Evolutionary conservation across 2,113 vertebrate species (phyloP).

Genomic region (Tringa solitaria): DNA sequence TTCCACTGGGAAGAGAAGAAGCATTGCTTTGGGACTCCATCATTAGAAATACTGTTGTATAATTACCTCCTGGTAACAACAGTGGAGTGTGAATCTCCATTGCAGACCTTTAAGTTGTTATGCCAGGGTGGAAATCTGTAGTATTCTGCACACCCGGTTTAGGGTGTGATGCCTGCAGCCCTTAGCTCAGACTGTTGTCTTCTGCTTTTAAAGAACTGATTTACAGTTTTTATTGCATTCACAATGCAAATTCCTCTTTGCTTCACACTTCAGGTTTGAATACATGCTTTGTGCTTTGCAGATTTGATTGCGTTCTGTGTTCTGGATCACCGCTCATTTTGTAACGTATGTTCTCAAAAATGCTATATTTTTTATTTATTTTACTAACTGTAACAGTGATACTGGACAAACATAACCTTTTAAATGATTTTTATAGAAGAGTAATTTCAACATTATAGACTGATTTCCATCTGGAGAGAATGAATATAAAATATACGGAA

Average conservation of each 20-base stretch:
- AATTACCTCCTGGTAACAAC: slow-evolving; percentile 73
- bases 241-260: slow-evolving; percentile 37
- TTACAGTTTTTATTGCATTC: slow-evolving; percentile 30
- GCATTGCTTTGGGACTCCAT: slow-evolving; percentile 67
- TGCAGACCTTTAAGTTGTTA: slow-evolving; percentile 46
- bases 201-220: slow-evolving; percentile 20
- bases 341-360: background rate
- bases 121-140: slow-evolving; percentile 27
- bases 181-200: slow-evolving; percentile 6
- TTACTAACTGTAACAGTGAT: background rate
- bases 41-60: slow-evolving; percentile 71
- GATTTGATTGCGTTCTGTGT: background rate
- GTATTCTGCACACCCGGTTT: background rate
- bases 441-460: background rate
- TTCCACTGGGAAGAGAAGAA: slow-evolving; percentile 75
- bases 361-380: background rate
- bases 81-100: slow-evolving; percentile 60
- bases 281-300: slow-evolving; percentile 12
- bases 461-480: slow-evolving; percentile 14
- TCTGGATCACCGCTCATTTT: slow-evolving; percentile 22
- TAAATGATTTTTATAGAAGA: background rate
- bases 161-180: background rate
- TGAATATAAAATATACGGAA: slow-evolving; percentile 15
- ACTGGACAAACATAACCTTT: slow-evolving; percentile 15
- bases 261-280: slow-evolving; percentile 28